Base-by-base conservation (phyloP, 2,888 invertebrate species). In the Ennomos quercinarius region DNA sequence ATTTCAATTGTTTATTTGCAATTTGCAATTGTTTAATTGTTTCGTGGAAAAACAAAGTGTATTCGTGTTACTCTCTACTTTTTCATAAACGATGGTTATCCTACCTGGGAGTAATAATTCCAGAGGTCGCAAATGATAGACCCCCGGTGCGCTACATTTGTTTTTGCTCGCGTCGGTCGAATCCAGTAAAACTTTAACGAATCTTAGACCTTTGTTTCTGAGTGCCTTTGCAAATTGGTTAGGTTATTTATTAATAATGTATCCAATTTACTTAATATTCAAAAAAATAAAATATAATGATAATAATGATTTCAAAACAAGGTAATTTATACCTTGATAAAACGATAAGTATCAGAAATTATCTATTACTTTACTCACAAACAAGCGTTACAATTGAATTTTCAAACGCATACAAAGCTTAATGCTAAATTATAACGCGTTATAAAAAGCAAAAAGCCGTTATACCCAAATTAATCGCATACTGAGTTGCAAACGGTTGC, bases 71-170 rank as follows among this genome's bases (percentile, higher is more conserved):
- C 3, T 3, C 17, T 27, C 27, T 27, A 27, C 5, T 27, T 17
- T 17, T 27, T 27, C 6, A 27, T 27, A 27, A 27, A 27, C 27
- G 2, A 43, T 58, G 54, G 60, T 43, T 51, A 51, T 42, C 46
- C 42, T 46, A 51, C 11, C 42, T 13, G 42, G 39, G 60, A 50
- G 60, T 51, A 60, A 60, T 60, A 60, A 60, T 60, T 60, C 60
- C 54, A 50, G 46, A 59, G 55, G 55, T 60, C 55, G 46, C 60
- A 60, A 60, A 60, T 60, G 60, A 60, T 60, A 47, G 60, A 60
- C 60, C 60, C 59, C 60, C 49, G 55, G 60, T 51, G 60, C 60
- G 55, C 60, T 60, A 60, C 60, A 60, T 60, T 60, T 60, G 60
- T 60, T 60, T 55, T 60, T 55, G 51, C 46, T 43, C 54, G 50